These are phyloP conservation scores for Zaprionus vittiger DNA, from an alignment of 1,140 invertebrate genomes.

Conservation along the genomic window DNA sequence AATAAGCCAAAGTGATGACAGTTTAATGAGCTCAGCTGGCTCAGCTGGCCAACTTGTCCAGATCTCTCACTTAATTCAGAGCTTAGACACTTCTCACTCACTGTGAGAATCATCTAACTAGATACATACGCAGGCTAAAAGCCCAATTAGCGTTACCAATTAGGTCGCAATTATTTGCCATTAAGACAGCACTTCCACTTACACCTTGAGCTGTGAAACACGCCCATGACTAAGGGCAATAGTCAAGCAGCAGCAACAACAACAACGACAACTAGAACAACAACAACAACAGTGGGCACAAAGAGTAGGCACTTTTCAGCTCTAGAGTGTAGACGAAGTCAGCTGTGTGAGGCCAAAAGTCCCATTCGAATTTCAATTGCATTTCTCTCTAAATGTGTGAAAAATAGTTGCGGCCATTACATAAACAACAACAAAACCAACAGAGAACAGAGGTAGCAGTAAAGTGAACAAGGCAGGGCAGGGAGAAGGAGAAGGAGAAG, in stretches of 20 bases:
- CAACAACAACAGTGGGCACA: background rate
- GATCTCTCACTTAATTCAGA: background rate
- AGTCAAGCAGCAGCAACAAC: constrained; percentile 9
- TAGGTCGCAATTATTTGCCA: constrained; percentile 69
- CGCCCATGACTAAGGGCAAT: constrained; percentile 49
- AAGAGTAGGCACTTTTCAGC: no score
- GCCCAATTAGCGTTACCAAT: constrained; percentile 60
- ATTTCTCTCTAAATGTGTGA: constrained; percentile 55
- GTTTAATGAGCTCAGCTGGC: background rate
- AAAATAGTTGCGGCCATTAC: constrained; percentile 59
- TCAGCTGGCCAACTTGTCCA: background rate
- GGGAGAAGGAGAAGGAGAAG: constrained; percentile 2
- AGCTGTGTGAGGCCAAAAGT: constrained; percentile 5
- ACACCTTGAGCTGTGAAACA: constrained; percentile 6
- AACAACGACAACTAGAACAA: constrained; percentile 8
- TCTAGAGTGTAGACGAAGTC: no score
- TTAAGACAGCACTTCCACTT: constrained; percentile 52
- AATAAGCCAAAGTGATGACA: background rate
- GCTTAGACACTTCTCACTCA: background rate
- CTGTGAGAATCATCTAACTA: background rate
- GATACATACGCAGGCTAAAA: constrained; percentile 9
- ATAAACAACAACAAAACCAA: constrained; percentile 52
- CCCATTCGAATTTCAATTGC: constrained; percentile 5
- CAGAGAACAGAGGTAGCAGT: background rate
- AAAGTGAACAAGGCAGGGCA: constrained; percentile 7